Percentiles rank a stretch among this genome's conserved stretches.
These are phyloP conservation scores for Mesaphorura yosii DNA, from an alignment of 1,140 invertebrate genomes.

Conservation along the genomic window DNA sequence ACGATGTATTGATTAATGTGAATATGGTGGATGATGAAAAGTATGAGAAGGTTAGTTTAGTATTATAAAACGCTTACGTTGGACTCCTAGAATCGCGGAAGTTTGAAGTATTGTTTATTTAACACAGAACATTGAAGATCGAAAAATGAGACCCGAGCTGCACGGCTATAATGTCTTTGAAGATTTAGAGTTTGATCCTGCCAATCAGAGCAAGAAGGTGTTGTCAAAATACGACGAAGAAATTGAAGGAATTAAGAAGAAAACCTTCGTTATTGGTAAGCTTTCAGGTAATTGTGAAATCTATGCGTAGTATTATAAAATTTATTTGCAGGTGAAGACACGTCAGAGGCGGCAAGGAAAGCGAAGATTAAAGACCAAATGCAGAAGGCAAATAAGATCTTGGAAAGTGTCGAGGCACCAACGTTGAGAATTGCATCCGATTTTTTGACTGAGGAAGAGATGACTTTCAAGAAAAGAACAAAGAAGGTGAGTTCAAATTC, in stretches of 20 bases:
- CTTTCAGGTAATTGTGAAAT: slow-evolving; percentile 27
- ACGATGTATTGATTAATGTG: slow-evolving; percentile 88
- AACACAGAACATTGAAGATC: slow-evolving; percentile 63
- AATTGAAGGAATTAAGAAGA: slow-evolving; percentile 63
- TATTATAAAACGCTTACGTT: slow-evolving; percentile 3
- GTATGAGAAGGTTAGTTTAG: slow-evolving; percentile 56
- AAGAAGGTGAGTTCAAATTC: slow-evolving; percentile 56
- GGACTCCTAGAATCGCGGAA: neutral
- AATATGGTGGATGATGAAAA: slow-evolving; percentile 89
- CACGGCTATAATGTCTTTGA: slow-evolving; percentile 70
- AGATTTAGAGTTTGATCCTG: slow-evolving; percentile 70
- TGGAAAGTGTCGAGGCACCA: slow-evolving; percentile 58
- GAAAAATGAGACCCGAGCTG: slow-evolving; percentile 58
- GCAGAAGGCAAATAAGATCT: slow-evolving; percentile 47
- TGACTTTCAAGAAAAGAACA: slow-evolving; percentile 87
- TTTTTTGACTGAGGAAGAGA: slow-evolving; percentile 73
- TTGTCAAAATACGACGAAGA: slow-evolving; percentile 94
- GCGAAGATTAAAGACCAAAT: slow-evolving; percentile 37
- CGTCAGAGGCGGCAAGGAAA: slow-evolving; percentile 30
- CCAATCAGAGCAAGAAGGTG: slow-evolving; percentile 58
- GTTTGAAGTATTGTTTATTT: slow-evolving; percentile 16
- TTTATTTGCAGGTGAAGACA: slow-evolving; percentile 21
- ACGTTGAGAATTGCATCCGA: slow-evolving; percentile 67
- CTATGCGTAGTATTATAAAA: neutral
- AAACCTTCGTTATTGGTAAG: slow-evolving; percentile 66